These are phyloP conservation scores for Malachius bipustulatus DNA, from an alignment of 2,888 invertebrate genomes.

Conservation along the genomic window DNA sequence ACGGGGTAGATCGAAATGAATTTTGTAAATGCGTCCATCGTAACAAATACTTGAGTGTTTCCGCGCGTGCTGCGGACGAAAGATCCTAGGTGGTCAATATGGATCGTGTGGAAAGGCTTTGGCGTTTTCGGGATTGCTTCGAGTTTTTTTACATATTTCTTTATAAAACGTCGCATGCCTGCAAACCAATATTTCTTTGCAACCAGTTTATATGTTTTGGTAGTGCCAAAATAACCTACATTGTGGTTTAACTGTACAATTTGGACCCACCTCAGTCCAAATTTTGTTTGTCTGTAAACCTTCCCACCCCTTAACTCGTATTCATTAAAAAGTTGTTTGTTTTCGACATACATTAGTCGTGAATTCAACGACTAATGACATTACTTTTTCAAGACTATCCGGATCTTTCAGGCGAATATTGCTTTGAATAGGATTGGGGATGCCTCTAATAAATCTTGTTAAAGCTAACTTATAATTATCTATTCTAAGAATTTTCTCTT, in stretches of 20 bases:
- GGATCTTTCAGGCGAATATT: too few species aligned
- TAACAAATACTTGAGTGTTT: slow-evolving; percentile 20
- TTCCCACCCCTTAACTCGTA: slow-evolving; percentile 19
- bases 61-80: slow-evolving; percentile 13
- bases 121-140: slow-evolving; percentile 22
- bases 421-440: too few species aligned
- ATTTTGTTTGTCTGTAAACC: slow-evolving; percentile 17
- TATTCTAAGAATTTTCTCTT: too few species aligned
- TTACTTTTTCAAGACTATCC: too few species aligned
- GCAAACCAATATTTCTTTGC: slow-evolving; percentile 25
- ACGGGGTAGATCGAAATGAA: slow-evolving; percentile 20
- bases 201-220: slow-evolving; percentile 22
- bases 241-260: slow-evolving; percentile 13
- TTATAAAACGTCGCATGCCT: slow-evolving; percentile 20
- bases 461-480: too few species aligned
- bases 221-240: slow-evolving; percentile 24
- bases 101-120: slow-evolving; percentile 20
- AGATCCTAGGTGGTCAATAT: slow-evolving; percentile 25
- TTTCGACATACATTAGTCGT: too few species aligned
- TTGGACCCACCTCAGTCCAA: slow-evolving; percentile 14
- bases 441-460: too few species aligned
- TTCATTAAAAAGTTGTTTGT: slow-evolving; percentile 10
- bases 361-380: too few species aligned
- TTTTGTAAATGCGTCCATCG: slow-evolving; percentile 23
- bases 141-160: slow-evolving; percentile 20